These are phyloP conservation scores for Myrmecobius fasciatus DNA, from an alignment of 2,113 vertebrate species.

Conservation along the genomic window DNA sequence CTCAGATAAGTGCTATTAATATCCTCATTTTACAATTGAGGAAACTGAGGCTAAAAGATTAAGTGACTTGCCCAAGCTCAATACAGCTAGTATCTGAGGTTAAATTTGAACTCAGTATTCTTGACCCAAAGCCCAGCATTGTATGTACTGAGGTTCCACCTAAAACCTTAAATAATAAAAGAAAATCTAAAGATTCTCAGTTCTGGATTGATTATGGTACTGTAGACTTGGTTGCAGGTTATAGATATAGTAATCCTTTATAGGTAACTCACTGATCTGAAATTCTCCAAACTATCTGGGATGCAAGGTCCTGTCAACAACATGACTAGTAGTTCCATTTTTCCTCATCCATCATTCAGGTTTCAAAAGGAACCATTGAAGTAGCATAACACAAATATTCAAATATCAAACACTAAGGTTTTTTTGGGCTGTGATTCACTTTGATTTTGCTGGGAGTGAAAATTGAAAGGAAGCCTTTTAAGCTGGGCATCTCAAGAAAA, in stretches of 20 bases:
- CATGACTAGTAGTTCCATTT: background rate
- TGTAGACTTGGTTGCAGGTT: background rate
- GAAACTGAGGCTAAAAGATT: background rate
- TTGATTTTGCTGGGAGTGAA: constrained; percentile 64
- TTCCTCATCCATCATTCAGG: constrained; percentile 4
- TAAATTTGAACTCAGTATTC: background rate
- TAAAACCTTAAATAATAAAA: background rate
- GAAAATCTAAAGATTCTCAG: background rate
- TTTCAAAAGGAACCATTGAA: constrained; percentile 30
- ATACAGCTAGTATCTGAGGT: background rate
- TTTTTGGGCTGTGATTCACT: constrained; percentile 7
- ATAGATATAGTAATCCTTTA: background rate
- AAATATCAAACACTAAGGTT: constrained; percentile 29
- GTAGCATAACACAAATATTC: constrained; percentile 14
- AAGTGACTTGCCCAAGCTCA: background rate
- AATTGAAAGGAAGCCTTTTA: constrained; percentile 52
- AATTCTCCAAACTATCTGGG: constrained; percentile 30
- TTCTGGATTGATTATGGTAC: background rate
- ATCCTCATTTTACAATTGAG: background rate
- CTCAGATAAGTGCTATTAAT: background rate
- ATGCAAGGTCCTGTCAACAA: background rate
- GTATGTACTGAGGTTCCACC: background rate
- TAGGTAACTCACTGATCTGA: background rate
- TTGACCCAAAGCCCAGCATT: background rate
- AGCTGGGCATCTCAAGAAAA: constrained; percentile 44